phyloP scores from a whole-genome alignment of 2,113 vertebrate genomes.

The Halichoeres trimaculatus region DNA sequence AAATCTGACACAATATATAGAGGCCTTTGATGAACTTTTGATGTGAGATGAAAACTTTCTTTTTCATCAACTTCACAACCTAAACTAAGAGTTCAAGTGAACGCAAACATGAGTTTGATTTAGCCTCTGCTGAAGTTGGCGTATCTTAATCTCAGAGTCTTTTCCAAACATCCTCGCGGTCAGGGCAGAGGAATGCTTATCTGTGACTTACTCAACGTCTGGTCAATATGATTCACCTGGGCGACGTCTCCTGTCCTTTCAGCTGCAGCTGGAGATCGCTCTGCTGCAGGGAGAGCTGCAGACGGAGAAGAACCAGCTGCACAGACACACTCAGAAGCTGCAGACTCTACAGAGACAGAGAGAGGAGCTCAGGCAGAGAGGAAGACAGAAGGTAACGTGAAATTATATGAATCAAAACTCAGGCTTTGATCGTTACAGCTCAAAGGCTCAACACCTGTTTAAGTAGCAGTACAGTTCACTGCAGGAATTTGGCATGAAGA shows the following conservation, averaged over 20 bases:
- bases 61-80: background rate
- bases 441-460: background rate
- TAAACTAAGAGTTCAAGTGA: background rate
- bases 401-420: too few relatives aligned
- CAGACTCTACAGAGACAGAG: constrained; percentile 71
- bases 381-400: constrained; percentile 55
- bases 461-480: background rate
- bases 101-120: background rate
- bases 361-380: constrained; percentile 60
- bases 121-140: constrained; percentile 20
- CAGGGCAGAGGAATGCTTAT: constrained; percentile 47
- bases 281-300: constrained; percentile 89
- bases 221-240: constrained; percentile 47
- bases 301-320: constrained; percentile 80
- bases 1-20: too few relatives aligned
- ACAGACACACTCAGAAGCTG: constrained; percentile 79
- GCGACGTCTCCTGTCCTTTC: constrained; percentile 28
- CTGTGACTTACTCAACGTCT: constrained; percentile 27
- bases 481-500: background rate
- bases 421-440: background rate
- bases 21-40: too few relatives aligned
- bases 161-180: constrained; percentile 24
- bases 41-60: too few relatives aligned
- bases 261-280: constrained; percentile 91
- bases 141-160: background rate